A percentile compares a stretch with the other conserved stretches of the same genome.
These are phyloP conservation scores for Trichomycterus rosablanca DNA, from an alignment of 2,113 vertebrate species.

Conservation along the genomic window DNA sequence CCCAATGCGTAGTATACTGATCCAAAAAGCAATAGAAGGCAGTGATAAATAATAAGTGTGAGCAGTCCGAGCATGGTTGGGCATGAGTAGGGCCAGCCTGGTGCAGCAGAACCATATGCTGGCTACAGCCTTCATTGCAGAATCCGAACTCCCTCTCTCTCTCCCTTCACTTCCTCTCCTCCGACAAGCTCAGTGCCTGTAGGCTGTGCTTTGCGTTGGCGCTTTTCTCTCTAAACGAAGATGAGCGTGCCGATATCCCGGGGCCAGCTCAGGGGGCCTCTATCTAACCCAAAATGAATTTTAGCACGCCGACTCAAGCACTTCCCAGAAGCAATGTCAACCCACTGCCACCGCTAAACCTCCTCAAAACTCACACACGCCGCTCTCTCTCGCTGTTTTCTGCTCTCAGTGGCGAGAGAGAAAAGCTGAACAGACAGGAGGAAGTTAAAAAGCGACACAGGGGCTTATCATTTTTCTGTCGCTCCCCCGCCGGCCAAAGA, in stretches of 20 bases:
- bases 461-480: slow-evolving; percentile 74
- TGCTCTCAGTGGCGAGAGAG: slow-evolving; percentile 34
- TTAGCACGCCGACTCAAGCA: slow-evolving; percentile 74
- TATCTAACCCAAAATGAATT: slow-evolving; percentile 90
- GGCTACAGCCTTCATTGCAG: slow-evolving; percentile 66
- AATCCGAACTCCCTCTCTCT: slow-evolving; percentile 47
- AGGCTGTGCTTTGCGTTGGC: slow-evolving; percentile 63
- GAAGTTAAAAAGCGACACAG: slow-evolving; percentile 81
- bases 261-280: slow-evolving; percentile 68
- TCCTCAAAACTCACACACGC: slow-evolving; percentile 9
- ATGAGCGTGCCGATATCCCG: slow-evolving; percentile 81
- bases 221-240: slow-evolving; percentile 70
- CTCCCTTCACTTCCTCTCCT: slow-evolving; percentile 28
- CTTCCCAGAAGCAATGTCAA: slow-evolving; percentile 91
- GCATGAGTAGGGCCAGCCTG: slow-evolving; percentile 66
- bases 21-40: not conserved
- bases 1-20: not conserved
- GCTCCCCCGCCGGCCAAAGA: slow-evolving; percentile 42
- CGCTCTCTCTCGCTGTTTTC: slow-evolving; percentile 3
- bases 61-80: not conserved
- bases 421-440: slow-evolving; percentile 60
- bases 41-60: not conserved
- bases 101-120: slow-evolving; percentile 80
- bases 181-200: slow-evolving; percentile 72
- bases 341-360: slow-evolving; percentile 42